Evolutionary conservation across 2,113 vertebrate species (phyloP).

Genomic region (Serinus canaria): DNA sequence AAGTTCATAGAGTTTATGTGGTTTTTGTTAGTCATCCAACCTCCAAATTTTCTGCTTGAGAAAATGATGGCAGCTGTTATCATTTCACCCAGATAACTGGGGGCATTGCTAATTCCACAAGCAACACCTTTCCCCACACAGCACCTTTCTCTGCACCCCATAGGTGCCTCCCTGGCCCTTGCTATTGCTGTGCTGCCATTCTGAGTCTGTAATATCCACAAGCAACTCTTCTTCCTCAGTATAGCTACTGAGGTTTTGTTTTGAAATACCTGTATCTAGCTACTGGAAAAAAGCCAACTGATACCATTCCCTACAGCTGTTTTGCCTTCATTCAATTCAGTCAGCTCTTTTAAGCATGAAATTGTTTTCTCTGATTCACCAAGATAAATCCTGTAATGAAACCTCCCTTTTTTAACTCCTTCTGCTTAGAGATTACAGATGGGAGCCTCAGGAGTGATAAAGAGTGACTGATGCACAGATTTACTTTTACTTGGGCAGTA

Average conservation of each 20-base stretch:
- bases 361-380: constrained; percentile 1
- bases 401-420: not conserved
- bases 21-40: not conserved
- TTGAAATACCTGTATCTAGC: constrained; percentile 8
- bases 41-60: not conserved
- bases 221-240: not conserved
- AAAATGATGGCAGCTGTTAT: not conserved
- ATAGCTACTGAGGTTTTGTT: not conserved
- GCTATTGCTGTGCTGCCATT: not conserved
- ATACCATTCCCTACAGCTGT: not conserved
- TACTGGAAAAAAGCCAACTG: constrained; percentile 1
- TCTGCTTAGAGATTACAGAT: not conserved
- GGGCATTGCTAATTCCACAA: not conserved
- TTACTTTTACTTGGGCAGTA: not conserved
- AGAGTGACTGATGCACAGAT: not conserved
- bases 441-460: not conserved
- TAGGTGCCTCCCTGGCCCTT: not conserved
- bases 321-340: constrained; percentile 3
- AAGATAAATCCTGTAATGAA: not conserved
- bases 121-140: not conserved
- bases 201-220: not conserved
- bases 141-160: not conserved
- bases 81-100: not conserved
- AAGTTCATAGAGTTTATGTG: not conserved
- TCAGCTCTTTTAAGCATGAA: constrained; percentile 32